Base-by-base conservation (phyloP, 1,140 invertebrate species). In the Megalonaias nervosa region DNA sequence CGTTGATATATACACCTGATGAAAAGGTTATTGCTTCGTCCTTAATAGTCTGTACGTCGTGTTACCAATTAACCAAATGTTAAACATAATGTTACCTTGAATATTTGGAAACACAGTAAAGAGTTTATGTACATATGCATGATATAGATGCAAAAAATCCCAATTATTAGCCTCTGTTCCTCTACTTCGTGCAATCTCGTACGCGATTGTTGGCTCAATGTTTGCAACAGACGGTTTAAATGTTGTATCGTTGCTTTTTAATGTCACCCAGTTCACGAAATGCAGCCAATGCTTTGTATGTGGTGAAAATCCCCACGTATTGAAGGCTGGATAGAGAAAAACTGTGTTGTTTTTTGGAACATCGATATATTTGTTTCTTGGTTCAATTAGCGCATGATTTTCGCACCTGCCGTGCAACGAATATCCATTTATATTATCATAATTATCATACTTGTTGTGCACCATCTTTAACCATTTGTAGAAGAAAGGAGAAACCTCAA, bases 91-190 rank as follows among this genome's bases (percentile, higher is more conserved):
- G 19, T 77, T 77, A 77, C 75, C 75, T 77, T 71, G n/a, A 67
- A 77, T 71, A 60, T 77, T 77, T 26, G 26, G 26, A 38, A 71
- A 77, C 16, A 77, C 19, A 23, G 75, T 71, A 56, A 38, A 71
- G 23, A 71, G 77, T 13, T 74, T 81, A 15, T 81, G 61, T 56
- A 71, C 74, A 68, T 80, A 80, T 15, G 79, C 69, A 73, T 82
- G 78, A 70, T 86, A 81, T 26, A 85, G 81, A 71, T 84, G 81
- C 83, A 83, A 86, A 64, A 86, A 85, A 26, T 78, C 79, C 85
- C 85, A 86, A 72, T 85, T 85, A 9, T 74, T 48, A 15, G 76
- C 58, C 2, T 68, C 64, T 21, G 57, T 75, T 21, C 81, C 81
- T 26, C 21, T 12, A 59, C 70, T 66, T 16, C 60, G 38, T 23